phyloP scores from a whole-genome alignment of 1,140 invertebrate genomes.

The Brachionus koreanus region DNA sequence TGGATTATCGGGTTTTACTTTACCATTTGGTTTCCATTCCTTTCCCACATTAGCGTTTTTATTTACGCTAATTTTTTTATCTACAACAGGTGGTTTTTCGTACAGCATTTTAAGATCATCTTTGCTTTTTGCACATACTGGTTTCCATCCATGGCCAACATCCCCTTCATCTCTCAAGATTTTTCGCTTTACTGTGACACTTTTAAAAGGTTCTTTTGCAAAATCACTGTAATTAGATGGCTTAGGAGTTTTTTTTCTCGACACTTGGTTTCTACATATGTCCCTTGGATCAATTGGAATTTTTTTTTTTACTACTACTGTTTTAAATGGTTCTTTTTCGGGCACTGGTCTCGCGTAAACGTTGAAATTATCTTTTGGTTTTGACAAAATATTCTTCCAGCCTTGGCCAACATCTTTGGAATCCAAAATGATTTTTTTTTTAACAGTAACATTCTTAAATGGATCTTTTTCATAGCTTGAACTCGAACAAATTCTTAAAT shows the following conservation, averaged over 20 bases:
- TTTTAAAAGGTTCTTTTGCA: not conserved
- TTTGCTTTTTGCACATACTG: not conserved
- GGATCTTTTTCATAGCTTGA: not conserved
- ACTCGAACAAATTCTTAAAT: not conserved
- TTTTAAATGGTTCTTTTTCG: slow-evolving; percentile 23
- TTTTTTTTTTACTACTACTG: not conserved
- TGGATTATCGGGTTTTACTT: not conserved
- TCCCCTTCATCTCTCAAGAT: not conserved
- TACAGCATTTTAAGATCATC: slow-evolving; percentile 11
- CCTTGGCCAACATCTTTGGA: not conserved
- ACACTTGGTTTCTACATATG: not conserved
- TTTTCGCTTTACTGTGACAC: not conserved
- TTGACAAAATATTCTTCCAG: not conserved
- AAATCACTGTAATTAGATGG: not conserved
- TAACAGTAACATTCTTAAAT: not conserved
- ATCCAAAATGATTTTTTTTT: not conserved
- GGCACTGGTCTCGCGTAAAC: not conserved
- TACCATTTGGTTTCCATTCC: not conserved
- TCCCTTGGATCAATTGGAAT: not conserved
- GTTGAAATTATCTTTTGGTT: not conserved
- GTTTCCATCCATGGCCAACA: slow-evolving; percentile 16
- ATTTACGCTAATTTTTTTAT: not conserved
- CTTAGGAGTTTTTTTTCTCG: not conserved
- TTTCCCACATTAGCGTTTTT: not conserved
- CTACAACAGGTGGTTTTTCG: not conserved